phyloP scores from a whole-genome alignment of 2,113 vertebrate genomes.

The Etheostoma cragini region DNA sequence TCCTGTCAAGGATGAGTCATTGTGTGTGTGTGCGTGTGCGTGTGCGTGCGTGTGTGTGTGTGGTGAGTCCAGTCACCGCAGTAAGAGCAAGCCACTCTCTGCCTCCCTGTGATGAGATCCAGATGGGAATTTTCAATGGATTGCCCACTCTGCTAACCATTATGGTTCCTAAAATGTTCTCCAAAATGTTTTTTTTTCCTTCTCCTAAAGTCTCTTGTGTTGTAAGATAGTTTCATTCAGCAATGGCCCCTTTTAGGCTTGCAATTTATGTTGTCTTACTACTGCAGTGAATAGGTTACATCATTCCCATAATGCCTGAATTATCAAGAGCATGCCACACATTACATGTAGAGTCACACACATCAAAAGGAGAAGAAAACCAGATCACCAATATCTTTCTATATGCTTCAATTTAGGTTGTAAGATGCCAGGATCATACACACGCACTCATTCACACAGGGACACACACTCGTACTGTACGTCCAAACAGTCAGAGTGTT shows the following conservation, averaged over 20 bases:
- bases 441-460: constrained; percentile 5
- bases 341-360: constrained; percentile 34
- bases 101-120: constrained; percentile 76
- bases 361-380: constrained; percentile 36
- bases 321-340: constrained; percentile 18
- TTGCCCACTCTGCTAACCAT: constrained; percentile 74
- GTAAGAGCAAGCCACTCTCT: constrained; percentile 63
- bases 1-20: constrained; percentile 72
- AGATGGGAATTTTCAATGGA: constrained; percentile 77
- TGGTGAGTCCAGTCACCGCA: constrained; percentile 70
- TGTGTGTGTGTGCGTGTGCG: constrained; percentile 14
- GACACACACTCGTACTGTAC: constrained; percentile 33
- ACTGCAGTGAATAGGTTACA: constrained; percentile 5
- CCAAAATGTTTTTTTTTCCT: constrained; percentile 51
- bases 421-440: constrained; percentile 42
- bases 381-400: constrained; percentile 62
- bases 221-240: constrained; percentile 34
- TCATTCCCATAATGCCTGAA: constrained; percentile 9
- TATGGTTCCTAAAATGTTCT: constrained; percentile 67
- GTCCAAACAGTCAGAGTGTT: constrained; percentile 54
- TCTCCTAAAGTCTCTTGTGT: constrained; percentile 27
- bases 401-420: constrained; percentile 41
- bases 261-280: background rate
- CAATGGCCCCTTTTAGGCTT: constrained; percentile 10
- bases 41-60: constrained; percentile 31